Percentiles rank a stretch among this genome's conserved stretches.
Conservation (phyloP, 2,113 vertebrate species). For the Mustela nigripes region DNA sequence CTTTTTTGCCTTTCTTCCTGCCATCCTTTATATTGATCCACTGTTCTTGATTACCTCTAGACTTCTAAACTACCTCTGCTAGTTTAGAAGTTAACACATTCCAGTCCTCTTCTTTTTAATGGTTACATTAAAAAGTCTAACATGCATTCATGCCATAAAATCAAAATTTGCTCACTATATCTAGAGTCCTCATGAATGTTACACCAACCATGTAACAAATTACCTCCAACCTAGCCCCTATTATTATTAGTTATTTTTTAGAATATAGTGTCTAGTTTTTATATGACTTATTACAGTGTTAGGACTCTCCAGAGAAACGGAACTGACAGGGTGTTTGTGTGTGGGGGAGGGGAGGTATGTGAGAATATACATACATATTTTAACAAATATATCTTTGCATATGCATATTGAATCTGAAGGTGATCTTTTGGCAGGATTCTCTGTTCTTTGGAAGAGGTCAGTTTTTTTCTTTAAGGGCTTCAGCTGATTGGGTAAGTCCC, state of each 20-base stretch:
- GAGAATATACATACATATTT: background rate
- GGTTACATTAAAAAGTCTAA: background rate
- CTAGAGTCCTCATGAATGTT: background rate
- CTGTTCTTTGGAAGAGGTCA: background rate
- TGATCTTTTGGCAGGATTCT: background rate
- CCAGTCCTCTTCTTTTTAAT: background rate
- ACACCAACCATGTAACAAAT: background rate
- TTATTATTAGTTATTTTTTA: background rate
- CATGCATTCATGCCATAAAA: background rate
- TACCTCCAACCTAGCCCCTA: background rate
- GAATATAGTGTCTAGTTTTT: background rate
- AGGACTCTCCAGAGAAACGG: conserved; percentile 3
- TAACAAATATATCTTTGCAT: background rate
- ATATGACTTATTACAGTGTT: background rate
- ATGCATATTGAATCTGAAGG: background rate
- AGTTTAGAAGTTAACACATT: background rate
- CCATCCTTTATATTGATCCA: background rate
- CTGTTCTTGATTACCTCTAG: background rate
- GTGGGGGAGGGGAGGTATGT: background rate
- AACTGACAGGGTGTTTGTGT: background rate
- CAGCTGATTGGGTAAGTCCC: background rate
- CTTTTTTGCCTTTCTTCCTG: background rate
- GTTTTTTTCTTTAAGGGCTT: background rate
- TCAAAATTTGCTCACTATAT: background rate
- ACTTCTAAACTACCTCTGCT: background rate